These are phyloP conservation scores for Leptoteleia sp. DNA, from an alignment of 1,140 invertebrate species.

Conservation along the genomic window DNA sequence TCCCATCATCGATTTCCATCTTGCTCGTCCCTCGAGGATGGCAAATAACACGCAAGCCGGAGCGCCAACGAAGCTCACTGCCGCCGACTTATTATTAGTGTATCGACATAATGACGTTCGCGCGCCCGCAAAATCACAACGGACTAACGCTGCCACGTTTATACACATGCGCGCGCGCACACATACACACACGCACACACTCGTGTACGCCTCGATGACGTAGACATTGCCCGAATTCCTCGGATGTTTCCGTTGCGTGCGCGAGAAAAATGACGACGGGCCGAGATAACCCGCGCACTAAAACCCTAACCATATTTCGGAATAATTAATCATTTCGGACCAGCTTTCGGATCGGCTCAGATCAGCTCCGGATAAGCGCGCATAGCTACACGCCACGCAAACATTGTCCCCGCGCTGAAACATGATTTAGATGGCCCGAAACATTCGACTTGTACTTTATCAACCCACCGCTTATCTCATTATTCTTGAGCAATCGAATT, in stretches of 20 bases:
- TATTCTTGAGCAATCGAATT: too few species aligned
- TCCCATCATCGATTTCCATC: slow-evolving; percentile 47
- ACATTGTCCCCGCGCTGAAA: too few species aligned
- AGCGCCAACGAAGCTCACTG: slow-evolving; percentile 35
- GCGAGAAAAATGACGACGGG: slow-evolving; percentile 15
- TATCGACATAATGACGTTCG: slow-evolving; percentile 70
- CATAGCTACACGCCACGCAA: too few species aligned
- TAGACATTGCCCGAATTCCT: slow-evolving; percentile 25
- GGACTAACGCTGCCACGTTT: slow-evolving; percentile 11
- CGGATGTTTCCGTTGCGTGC: slow-evolving; percentile 22
- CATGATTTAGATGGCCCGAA: too few species aligned
- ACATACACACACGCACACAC: too few species aligned
- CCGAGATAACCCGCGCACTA: slow-evolving; percentile 18
- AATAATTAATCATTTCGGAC: slow-evolving; percentile 36
- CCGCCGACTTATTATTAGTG: slow-evolving; percentile 73
- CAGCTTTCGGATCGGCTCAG: too few species aligned
- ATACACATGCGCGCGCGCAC: too few species aligned
- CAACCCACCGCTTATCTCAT: too few species aligned
- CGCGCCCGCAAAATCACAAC: slow-evolving; percentile 54
- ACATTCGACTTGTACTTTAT: too few species aligned
- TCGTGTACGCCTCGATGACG: too few species aligned
- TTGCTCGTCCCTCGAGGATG: slow-evolving; percentile 57
- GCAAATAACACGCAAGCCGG: slow-evolving; percentile 51
- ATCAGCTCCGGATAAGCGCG: not conserved
- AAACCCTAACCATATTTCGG: slow-evolving; percentile 2